A percentile compares a stretch with the other conserved stretches of the same genome.
These are phyloP conservation scores for Theocolax elegans DNA, from an alignment of 1,140 invertebrate species.

Conservation along the genomic window DNA sequence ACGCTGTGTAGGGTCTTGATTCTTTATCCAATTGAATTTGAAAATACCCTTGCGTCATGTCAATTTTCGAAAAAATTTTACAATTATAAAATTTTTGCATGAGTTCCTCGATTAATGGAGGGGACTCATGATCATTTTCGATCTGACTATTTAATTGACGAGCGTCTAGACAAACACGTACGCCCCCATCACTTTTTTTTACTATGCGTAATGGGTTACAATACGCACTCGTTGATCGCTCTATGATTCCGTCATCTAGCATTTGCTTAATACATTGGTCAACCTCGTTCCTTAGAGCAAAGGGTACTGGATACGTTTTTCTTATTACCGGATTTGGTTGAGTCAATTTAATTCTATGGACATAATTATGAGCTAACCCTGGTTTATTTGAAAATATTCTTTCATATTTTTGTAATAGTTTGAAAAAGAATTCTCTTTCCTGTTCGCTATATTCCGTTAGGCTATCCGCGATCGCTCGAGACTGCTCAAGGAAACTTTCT, in stretches of 20 bases:
- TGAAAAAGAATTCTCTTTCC: no score
- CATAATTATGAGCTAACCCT: not conserved
- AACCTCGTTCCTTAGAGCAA: slow-evolving; percentile 31
- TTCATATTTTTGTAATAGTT: not conserved
- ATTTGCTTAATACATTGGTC: slow-evolving; percentile 41
- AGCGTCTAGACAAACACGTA: no score
- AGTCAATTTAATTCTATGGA: not conserved
- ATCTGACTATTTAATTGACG: no score
- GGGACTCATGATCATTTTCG: no score
- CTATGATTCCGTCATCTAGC: slow-evolving; percentile 42
- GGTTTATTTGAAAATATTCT: slow-evolving; percentile 13
- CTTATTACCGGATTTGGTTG: not conserved
- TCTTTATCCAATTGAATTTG: no score
- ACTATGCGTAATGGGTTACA: slow-evolving; percentile 55
- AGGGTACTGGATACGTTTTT: slow-evolving; percentile 47
- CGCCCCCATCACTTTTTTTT: no score
- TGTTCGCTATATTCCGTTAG: not conserved
- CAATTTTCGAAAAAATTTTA: no score
- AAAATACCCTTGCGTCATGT: no score
- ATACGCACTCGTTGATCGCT: slow-evolving; percentile 49
- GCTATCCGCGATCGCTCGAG: not conserved
- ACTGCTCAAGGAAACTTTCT: not conserved
- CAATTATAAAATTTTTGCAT: no score
- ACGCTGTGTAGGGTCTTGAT: no score
- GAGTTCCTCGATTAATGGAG: no score